These are phyloP conservation scores for Premnoplex brunnescens DNA, from an alignment of 2,797 vertebrate genomes.

Conservation along the genomic window DNA sequence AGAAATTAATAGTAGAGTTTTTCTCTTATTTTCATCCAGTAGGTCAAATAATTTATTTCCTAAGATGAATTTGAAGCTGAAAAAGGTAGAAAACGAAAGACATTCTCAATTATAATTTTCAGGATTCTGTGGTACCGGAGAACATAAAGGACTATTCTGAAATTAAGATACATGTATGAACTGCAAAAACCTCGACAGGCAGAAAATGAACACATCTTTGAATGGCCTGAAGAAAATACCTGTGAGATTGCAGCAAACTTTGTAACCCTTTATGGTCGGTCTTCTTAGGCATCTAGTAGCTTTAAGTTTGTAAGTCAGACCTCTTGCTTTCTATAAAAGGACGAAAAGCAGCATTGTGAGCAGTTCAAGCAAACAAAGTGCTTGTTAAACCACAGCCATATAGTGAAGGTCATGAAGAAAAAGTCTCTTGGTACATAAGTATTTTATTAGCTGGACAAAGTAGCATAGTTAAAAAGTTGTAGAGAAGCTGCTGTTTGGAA, in stretches of 20 bases:
- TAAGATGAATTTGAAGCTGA: not conserved
- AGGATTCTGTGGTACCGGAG: not conserved
- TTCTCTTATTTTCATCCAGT: slow-evolving; percentile 5
- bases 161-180: slow-evolving; percentile 18
- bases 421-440: not conserved
- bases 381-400: not conserved
- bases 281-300: not conserved
- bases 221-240: not conserved
- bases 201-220: not conserved
- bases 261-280: not conserved
- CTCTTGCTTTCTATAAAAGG: not conserved
- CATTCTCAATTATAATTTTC: not conserved
- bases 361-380: not conserved
- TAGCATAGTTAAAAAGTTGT: not conserved
- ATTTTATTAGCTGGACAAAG: not conserved
- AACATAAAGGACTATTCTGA: not conserved
- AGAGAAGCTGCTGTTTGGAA: not conserved
- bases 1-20: not conserved
- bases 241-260: not conserved
- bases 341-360: not conserved
- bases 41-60: slow-evolving; percentile 14
- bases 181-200: not conserved
- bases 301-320: not conserved
- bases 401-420: not conserved
- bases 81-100: not conserved